phyloP scores from a whole-genome alignment of 2,888 invertebrate species.

The Chrysina gloriosa region DNA sequence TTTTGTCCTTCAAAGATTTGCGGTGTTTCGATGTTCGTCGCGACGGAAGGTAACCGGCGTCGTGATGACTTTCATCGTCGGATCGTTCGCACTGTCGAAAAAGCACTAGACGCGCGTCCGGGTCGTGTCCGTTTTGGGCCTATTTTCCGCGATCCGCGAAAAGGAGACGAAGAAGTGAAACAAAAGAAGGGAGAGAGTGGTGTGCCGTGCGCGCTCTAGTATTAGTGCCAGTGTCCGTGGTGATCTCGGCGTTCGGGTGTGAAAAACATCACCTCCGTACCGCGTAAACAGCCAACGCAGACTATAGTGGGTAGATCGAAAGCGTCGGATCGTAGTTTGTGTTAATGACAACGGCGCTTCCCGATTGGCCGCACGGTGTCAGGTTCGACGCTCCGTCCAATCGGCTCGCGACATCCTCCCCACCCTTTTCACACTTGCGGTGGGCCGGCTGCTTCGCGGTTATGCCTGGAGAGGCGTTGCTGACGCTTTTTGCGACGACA shows the following conservation, averaged over 20 bases:
- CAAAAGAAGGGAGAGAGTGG: too few species aligned
- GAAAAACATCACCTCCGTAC: slow-evolving; percentile 63
- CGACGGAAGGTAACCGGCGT: slow-evolving; percentile 39
- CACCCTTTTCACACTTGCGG: slow-evolving; percentile 65
- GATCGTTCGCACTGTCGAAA: neutral
- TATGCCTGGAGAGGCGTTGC: slow-evolving; percentile 64
- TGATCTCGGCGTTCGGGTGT: slow-evolving; percentile 53
- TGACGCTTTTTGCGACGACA: slow-evolving; percentile 61
- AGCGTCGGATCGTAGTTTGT: slow-evolving; percentile 58
- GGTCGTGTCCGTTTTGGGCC: neutral
- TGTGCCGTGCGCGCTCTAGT: too few species aligned
- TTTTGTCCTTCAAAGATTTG: neutral
- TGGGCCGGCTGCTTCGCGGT: slow-evolving; percentile 63
- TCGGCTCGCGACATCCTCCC: slow-evolving; percentile 64
- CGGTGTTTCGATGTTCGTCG: slow-evolving; percentile 6
- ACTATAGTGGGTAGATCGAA: slow-evolving; percentile 62
- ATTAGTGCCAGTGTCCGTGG: neutral
- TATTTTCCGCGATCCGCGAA: too few species aligned
- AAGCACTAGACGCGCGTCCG: neutral
- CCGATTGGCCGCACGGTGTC: slow-evolving; percentile 62
- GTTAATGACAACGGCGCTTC: slow-evolving; percentile 65
- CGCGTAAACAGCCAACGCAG: slow-evolving; percentile 62
- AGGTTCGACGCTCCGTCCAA: slow-evolving; percentile 62
- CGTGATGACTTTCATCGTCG: neutral
- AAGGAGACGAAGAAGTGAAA: too few species aligned